These are phyloP conservation scores for Hozukius guyotensis DNA, from an alignment of 2,797 vertebrate species.

Conservation along the genomic window DNA sequence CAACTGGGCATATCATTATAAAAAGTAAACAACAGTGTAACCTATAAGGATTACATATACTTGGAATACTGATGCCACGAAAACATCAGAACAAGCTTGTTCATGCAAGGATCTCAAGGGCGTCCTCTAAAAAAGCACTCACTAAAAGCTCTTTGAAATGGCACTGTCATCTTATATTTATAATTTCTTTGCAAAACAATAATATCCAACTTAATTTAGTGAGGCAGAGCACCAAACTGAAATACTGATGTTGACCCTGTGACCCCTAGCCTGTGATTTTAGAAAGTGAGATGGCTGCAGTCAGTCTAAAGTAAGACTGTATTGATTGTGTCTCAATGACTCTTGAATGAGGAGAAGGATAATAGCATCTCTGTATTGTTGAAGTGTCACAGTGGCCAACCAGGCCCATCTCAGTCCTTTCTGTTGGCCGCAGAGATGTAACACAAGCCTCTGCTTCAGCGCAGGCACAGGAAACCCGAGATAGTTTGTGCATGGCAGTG, in stretches of 20 bases:
- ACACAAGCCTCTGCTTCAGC: conserved; percentile 62
- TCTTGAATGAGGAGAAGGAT: conserved; percentile 64
- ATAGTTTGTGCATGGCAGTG: conserved; percentile 1
- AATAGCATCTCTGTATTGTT: conserved; percentile 62
- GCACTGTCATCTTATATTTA: not conserved
- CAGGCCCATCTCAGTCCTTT: conserved; percentile 61
- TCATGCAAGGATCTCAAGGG: not conserved
- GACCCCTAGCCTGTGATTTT: conserved; percentile 36
- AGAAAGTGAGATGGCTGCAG: conserved; percentile 17
- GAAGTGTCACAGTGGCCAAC: conserved; percentile 47
- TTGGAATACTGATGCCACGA: not conserved
- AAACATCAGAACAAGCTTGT: not conserved
- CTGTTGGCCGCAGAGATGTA: conserved; percentile 64
- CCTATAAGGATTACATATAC: not conserved
- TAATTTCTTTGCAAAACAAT: not conserved
- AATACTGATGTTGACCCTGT: conserved; percentile 13
- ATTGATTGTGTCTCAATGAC: conserved; percentile 54
- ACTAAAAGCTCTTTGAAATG: not conserved
- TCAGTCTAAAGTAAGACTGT: conserved; percentile 23
- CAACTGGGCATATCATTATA: not conserved
- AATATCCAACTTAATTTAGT: not conserved
- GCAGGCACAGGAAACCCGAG: conserved; percentile 55
- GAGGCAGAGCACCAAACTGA: not conserved
- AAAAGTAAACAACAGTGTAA: not conserved
- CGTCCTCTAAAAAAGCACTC: not conserved